Evolutionary conservation across 53 echinoderm and acorn worm species (phyloP).

Genomic region (Paelopatides confundens): DNA sequence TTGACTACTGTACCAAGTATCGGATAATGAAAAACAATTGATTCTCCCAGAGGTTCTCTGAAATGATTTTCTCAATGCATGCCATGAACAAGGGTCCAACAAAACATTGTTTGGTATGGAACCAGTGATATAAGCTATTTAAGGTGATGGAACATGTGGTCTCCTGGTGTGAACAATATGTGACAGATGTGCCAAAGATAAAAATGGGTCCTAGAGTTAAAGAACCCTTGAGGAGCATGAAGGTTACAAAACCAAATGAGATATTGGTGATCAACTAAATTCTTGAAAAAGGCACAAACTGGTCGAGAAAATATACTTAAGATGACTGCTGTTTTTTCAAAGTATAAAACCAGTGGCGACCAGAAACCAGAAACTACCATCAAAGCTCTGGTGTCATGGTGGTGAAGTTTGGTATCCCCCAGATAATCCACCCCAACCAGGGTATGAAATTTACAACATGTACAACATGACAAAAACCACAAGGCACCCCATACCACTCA

Average conservation of each 20-base stretch:
- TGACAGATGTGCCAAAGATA: slow-evolving; percentile 32
- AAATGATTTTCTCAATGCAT: slow-evolving; percentile 33
- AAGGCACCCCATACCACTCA: slow-evolving; percentile 8
- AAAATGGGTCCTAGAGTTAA: slow-evolving; percentile 24
- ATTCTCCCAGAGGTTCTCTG: slow-evolving; percentile 28
- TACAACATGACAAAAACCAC: no score
- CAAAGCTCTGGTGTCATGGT: slow-evolving; percentile 26
- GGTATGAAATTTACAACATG: slow-evolving; percentile 35
- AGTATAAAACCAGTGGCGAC: slow-evolving; percentile 41
- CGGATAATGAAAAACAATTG: background rate
- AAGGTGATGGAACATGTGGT: slow-evolving; percentile 48
- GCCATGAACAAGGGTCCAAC: slow-evolving; percentile 58
- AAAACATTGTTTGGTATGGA: slow-evolving; percentile 49
- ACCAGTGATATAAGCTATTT: slow-evolving; percentile 43
- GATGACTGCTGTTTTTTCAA: slow-evolving; percentile 57
- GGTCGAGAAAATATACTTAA: slow-evolving; percentile 54
- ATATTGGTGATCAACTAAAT: slow-evolving; percentile 53
- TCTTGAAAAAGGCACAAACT: slow-evolving; percentile 25
- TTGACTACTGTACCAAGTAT: slow-evolving; percentile 22
- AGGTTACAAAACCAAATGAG: slow-evolving; percentile 44
- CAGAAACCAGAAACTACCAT: slow-evolving; percentile 51
- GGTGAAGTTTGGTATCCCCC: slow-evolving; percentile 60
- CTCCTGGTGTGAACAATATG: slow-evolving; percentile 54
- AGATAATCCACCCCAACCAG: slow-evolving; percentile 47
- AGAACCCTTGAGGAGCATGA: slow-evolving; percentile 29